Evolutionary conservation across 2,797 vertebrate genomes (phyloP), one percentile per base, ranked within the genome.

Genomic region (Anas flavirostris): DNA sequence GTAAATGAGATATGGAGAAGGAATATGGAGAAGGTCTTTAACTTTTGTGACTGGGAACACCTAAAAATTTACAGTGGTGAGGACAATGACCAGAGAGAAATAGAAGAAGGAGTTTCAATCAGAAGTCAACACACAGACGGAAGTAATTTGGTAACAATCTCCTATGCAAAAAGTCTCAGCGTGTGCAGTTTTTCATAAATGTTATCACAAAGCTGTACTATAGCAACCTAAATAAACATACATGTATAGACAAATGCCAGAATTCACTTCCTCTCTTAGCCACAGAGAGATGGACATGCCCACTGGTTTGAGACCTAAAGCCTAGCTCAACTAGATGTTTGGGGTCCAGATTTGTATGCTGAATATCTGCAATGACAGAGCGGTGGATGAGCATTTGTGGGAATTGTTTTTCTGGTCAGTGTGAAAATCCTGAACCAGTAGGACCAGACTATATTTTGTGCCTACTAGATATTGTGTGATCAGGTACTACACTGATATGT

Each of bases 401-500:
- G 81, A 73, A 23, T 2, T 16, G 2, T 18, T 88, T 62, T 73
- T 63, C 78, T 69, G 21, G 39, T 9, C 66, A 79, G 53, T 64
- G 16, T 46, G 68, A 67, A 29, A 74, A 86, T 26, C 18, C 43
- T 76, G 70, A 70, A 58, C 35, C 63, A 69, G 43, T 5, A 66
- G 33, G 41, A 64, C 18, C 19, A 60, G 12, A 31, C 2, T 25
- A 13, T 15, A 31, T 4, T 70, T 46, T 41, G 19, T 52, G 52
- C 0, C 73, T 63, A 9, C 50, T 63, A 17, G 4, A 11, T 94
- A 43, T 18, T 23, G 25, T 16, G 19, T 1, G 0, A 67, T 28
- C n/a, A 28, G 43, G 7, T 48, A 21, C 35, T 19, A 37, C 60
- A 58, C 10, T 50, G 60, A 23, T 37, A 46, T 46, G 66, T 11